Evolutionary conservation across 2,888 invertebrate genomes (phyloP), one percentile per base, ranked within the genome.

Genomic region (Acheta domesticus): DNA sequence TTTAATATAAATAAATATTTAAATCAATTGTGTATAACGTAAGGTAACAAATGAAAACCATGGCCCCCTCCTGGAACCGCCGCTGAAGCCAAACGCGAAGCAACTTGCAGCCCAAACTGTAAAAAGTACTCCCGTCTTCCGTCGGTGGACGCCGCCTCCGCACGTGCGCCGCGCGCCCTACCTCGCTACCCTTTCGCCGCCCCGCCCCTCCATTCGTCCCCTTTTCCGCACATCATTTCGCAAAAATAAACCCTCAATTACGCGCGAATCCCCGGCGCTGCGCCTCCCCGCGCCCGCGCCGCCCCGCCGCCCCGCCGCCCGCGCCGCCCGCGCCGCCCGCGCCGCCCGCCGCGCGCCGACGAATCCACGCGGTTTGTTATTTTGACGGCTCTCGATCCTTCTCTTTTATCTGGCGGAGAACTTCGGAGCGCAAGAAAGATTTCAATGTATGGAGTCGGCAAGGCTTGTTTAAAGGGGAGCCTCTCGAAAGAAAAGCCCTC

Each of bases 201-300:
- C 11, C 62, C 62, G n/a, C 16, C 11, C 4, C 62, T 62, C 62
- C 62, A 19, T 62, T n/a, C n/a, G n/a, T 14, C n/a, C 62, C 62
- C 62, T 62, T 62, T 62, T 62, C 62, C 62, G 62, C 62, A 62
- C 62, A 62, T 62, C 62, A 62, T 62, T 62, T 62, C n/a, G 62
- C n/a, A 19, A 16, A 62, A 62, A 62, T 62, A 62, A 62, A 62
- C 62, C 62, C 62, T 62, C 62, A 62, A 62, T 62, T 62, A 62
- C 62, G n/a, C 36, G 36, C 36, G 36, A 36, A 36, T 36, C 36
- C 36, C 8, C 8, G 36, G 36, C 36, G 36, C 36, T 5, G 36
- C 36, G 36, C 8, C 36, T 36, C 36, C 36, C 36, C 4, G 5
- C 36, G 36, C 36, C 36, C 36, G 5, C 36, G 36, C 36, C 36